Evolutionary conservation across 2,888 invertebrate genomes (phyloP).

Genomic region (Ichneumoninae sp.): DNA sequence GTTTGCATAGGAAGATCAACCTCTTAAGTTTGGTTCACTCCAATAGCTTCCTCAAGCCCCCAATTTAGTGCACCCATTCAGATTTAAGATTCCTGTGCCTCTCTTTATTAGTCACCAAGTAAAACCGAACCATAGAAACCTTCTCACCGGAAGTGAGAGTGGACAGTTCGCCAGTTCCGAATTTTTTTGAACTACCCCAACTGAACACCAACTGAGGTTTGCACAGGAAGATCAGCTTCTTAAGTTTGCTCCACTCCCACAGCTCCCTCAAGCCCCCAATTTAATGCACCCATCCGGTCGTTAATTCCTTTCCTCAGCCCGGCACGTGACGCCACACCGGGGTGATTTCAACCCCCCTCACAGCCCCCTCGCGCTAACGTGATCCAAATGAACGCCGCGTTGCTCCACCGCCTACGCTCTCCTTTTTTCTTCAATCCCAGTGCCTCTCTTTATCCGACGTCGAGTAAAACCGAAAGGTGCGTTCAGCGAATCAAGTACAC

Average conservation of each 20-base stretch:
- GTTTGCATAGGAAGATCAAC: neutral
- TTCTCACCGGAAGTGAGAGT: neutral
- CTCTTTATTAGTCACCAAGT: constrained; percentile 38
- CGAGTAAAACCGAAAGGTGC: constrained; percentile 35
- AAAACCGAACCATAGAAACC: neutral
- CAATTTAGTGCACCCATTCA: neutral
- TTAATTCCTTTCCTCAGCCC: neutral
- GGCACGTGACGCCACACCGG: neutral
- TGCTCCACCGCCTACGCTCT: neutral
- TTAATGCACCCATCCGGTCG: neutral
- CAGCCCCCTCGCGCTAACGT: neutral
- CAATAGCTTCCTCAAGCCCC: neutral
- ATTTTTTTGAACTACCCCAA: neutral
- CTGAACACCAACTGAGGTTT: neutral
- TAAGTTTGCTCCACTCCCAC: neutral
- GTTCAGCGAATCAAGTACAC: constrained; percentile 2
- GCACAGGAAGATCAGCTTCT: neutral
- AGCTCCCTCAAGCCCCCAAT: neutral
- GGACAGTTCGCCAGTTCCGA: neutral
- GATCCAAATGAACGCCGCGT: constrained; percentile 31
- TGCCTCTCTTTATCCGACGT: constrained; percentile 34
- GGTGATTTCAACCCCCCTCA: neutral
- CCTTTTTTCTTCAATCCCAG: neutral
- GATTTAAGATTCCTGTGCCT: neutral
- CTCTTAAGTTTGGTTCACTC: neutral